Conservation (phyloP, 2,797 vertebrate genomes). For the Malacoctenus gilli region DNA sequence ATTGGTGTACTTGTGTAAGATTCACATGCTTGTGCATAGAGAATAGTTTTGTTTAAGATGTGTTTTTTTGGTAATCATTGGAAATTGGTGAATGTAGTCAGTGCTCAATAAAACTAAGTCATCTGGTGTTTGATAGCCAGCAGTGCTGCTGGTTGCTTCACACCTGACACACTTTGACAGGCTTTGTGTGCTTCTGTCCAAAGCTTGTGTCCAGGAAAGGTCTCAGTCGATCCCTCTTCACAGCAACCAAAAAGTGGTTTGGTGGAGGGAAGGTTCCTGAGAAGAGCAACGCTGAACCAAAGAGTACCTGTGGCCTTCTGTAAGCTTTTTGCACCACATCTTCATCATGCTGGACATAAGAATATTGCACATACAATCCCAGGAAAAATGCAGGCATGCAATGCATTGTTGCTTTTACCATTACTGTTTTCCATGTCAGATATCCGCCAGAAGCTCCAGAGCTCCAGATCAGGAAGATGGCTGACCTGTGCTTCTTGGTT, state of each 20-base stretch:
- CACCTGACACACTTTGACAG: too few species aligned
- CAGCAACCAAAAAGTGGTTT: slow-evolving; percentile 98
- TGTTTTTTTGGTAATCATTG: too few species aligned
- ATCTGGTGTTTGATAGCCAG: too few species aligned
- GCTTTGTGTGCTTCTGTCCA: too few species aligned
- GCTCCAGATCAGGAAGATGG: slow-evolving; percentile 98
- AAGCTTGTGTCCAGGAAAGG: slow-evolving; percentile 97
- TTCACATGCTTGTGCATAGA: too few species aligned
- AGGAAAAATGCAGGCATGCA: background rate
- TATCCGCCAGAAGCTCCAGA: slow-evolving; percentile 97
- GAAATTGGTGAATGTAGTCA: too few species aligned
- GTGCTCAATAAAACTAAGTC: too few species aligned
- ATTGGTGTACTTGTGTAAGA: too few species aligned
- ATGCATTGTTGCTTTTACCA: slow-evolving; percentile 15
- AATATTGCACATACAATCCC: background rate
- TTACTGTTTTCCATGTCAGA: slow-evolving; percentile 72
- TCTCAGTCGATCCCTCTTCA: slow-evolving; percentile 95
- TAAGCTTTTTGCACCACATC: too few species aligned
- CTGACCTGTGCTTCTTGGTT: slow-evolving; percentile 96
- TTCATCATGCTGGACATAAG: too few species aligned
- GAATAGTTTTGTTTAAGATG: too few species aligned
- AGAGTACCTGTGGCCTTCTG: slow-evolving; percentile 92
- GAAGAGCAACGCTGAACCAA: slow-evolving; percentile 92
- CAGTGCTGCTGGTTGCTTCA: too few species aligned
- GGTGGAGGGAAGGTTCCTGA: slow-evolving; percentile 96